Percentiles rank a stretch among this genome's conserved stretches.
Conservation (phyloP, 2,888 invertebrate genomes). For the Dryococelus australis region DNA sequence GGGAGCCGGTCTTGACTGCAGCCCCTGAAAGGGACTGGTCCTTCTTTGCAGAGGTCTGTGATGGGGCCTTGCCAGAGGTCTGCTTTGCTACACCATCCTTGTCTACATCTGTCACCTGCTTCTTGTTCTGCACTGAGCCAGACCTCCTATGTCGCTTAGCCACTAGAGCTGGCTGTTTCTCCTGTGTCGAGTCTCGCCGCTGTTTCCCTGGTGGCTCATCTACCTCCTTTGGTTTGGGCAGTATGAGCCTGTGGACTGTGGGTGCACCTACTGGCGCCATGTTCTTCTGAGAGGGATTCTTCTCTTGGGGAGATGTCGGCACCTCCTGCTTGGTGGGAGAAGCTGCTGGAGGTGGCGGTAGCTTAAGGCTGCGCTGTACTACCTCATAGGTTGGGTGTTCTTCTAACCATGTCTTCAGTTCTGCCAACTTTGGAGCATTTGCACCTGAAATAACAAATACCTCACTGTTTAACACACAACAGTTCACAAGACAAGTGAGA, state of each 20-base stretch:
- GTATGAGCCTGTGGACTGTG: not conserved
- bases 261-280: not conserved
- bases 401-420: conserved; percentile 83
- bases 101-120: not conserved
- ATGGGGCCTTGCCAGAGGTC: not conserved
- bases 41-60: not conserved
- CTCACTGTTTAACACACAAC: not conserved
- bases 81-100: not conserved
- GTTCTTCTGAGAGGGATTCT: not conserved
- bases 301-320: not conserved
- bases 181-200: not conserved
- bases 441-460: conserved; percentile 64
- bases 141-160: not conserved
- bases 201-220: not conserved
- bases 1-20: not conserved
- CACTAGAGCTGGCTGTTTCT: not conserved
- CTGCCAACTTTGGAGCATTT: conserved; percentile 83
- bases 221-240: not conserved
- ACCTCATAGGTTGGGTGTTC: conserved; percentile 90
- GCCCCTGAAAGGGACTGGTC: not conserved
- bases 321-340: not conserved
- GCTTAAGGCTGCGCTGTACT: conserved; percentile 58
- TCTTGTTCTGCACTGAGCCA: not conserved
- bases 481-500: too few relatives aligned
- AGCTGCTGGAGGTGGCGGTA: conserved; percentile 21